These are phyloP conservation scores for Lithophane ornitopus DNA, from an alignment of 2,888 invertebrate species.

Conservation along the genomic window DNA sequence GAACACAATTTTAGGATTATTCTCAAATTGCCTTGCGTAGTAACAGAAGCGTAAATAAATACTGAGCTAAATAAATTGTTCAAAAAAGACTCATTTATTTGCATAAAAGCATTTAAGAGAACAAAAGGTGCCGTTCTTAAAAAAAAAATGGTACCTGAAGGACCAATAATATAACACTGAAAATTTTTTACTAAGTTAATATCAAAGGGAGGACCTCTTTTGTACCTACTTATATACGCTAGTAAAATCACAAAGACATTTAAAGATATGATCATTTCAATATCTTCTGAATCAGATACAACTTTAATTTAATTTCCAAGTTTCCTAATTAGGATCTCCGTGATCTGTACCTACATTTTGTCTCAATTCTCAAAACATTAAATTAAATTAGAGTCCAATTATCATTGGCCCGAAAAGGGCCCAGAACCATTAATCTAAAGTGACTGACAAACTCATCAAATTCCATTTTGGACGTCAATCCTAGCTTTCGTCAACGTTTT, in stretches of 20 bases:
- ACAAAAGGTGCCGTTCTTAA: neutral
- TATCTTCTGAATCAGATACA: constrained; percentile 18
- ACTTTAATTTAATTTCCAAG: constrained; percentile 44
- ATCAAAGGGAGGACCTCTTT: neutral
- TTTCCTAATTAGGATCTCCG: constrained; percentile 41
- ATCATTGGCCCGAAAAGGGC: constrained; percentile 33
- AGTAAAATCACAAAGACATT: constrained; percentile 3
- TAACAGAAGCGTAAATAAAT: neutral
- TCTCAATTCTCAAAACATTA: constrained; percentile 43
- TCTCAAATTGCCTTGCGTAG: neutral
- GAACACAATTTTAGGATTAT: neutral
- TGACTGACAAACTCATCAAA: constrained; percentile 52
- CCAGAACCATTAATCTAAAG: constrained; percentile 44
- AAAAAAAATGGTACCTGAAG: neutral
- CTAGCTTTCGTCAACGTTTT: constrained; percentile 33
- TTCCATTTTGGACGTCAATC: constrained; percentile 30
- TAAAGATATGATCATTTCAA: constrained; percentile 13
- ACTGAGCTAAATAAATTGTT: constrained; percentile 4
- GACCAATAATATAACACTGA: neutral
- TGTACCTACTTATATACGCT: neutral
- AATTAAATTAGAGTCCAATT: constrained; percentile 41
- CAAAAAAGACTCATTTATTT: neutral
- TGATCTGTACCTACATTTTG: constrained; percentile 28
- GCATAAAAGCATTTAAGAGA: neutral
- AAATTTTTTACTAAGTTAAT: neutral